phyloP scores from a whole-genome alignment of 1,140 invertebrate genomes.

The Apis dorsata region DNA sequence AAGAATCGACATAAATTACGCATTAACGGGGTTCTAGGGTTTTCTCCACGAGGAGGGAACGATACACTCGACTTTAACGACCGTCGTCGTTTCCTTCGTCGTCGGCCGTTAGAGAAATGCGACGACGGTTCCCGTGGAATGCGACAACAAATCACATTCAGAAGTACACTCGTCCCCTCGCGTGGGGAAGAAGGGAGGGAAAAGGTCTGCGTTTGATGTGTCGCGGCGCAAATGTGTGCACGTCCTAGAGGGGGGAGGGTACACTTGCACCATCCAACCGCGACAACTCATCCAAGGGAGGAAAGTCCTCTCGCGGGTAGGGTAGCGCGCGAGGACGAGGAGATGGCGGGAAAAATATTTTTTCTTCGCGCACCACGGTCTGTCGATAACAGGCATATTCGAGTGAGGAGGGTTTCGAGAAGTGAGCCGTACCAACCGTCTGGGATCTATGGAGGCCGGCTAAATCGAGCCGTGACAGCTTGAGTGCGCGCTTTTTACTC shows the following conservation, averaged over 20 bases:
- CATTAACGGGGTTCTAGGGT: background rate
- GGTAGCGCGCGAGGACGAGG: background rate
- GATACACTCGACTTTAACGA: conserved; percentile 45
- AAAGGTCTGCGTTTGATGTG: conserved; percentile 58
- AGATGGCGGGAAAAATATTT: conserved; percentile 53
- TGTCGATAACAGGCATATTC: conserved; percentile 61
- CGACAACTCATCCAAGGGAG: background rate
- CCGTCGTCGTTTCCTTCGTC: conserved; percentile 9
- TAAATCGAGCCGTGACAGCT: conserved; percentile 56
- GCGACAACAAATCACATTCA: conserved; percentile 62
- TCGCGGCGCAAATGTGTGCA: conserved; percentile 21
- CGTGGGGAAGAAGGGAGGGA: too few relatives aligned
- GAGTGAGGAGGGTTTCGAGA: conserved; percentile 44
- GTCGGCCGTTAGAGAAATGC: background rate
- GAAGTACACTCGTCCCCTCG: conserved; percentile 44
- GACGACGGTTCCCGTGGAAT: background rate
- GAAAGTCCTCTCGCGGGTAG: background rate
- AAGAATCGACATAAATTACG: conserved; percentile 35
- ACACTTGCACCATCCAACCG: too few relatives aligned
- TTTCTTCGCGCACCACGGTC: conserved; percentile 52
- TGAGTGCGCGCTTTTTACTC: conserved; percentile 54
- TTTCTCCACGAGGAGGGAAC: background rate
- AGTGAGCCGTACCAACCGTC: conserved; percentile 33
- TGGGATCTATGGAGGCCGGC: conserved; percentile 44
- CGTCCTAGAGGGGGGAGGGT: background rate